Conservation (phyloP, 2,113 vertebrate species). For the Podocnemis expansa region DNA sequence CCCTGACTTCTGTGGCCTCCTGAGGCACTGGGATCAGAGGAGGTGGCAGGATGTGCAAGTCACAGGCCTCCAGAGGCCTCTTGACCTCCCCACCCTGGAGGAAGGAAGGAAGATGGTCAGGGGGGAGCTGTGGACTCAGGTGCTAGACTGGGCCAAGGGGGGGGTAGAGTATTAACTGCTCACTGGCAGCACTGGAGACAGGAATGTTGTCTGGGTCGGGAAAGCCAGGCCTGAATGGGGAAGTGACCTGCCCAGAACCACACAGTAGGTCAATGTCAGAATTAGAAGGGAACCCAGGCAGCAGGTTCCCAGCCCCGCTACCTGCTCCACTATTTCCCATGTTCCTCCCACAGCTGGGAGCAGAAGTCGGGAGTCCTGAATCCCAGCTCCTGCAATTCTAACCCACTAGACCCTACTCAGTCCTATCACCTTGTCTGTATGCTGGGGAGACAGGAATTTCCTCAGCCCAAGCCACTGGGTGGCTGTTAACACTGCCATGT, state of each 20-base stretch:
- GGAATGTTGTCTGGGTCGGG: not conserved
- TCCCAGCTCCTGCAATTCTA: not conserved
- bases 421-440: not conserved
- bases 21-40: slow-evolving; percentile 86
- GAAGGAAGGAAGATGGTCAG: not conserved
- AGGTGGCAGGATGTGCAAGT: slow-evolving; percentile 77
- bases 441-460: not conserved
- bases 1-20: not conserved
- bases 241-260: not conserved
- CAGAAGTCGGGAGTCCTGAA: not conserved
- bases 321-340: not conserved
- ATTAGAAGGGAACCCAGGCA: not conserved
- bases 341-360: not conserved
- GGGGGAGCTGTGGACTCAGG: too few species aligned
- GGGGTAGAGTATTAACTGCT: not conserved
- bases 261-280: not conserved
- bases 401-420: not conserved
- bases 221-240: not conserved
- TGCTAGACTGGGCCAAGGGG: not conserved
- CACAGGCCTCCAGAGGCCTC: slow-evolving; percentile 70
- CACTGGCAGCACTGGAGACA: not conserved
- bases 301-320: not conserved
- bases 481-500: not conserved
- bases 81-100: slow-evolving; percentile 84
- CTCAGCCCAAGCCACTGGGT: not conserved